Base-by-base conservation (phyloP, 2,113 vertebrate species). In the Brachypodius melanocephalos region DNA sequence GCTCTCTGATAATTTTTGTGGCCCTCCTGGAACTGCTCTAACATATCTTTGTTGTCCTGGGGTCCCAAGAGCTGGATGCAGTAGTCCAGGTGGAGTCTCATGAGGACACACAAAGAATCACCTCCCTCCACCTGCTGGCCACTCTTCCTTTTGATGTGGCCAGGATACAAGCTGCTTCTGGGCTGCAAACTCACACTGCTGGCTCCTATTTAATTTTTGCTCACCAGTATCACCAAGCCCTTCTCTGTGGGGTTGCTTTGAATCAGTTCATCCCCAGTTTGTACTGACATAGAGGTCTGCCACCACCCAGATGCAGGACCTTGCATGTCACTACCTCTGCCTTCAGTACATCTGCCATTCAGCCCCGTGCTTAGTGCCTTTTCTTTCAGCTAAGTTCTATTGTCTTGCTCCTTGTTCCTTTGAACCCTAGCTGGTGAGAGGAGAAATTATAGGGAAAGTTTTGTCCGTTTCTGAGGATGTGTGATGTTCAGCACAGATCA, bases 91-190 rank as follows among this genome's bases (percentile, higher is more conserved):
- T 66, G 20, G 10, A 14, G 17, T 52, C 12, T 89, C 40, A 16
- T 0, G 0, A n/a, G 32, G 17, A 21, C 4, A 3, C 20, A 38
- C 21, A 36, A 15, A 31, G 21, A 82, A 71, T 71, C 13, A 4
- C 25, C 18, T 66, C 8, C 36, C 26, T 73, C 8, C 32, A 1
- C 17, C 22, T 77, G 12, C 43, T 84, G 63, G 7, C 73, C 36
- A 9, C 3, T 8, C 9, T 68, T 73, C 10, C 22, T 57, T 40
- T 52, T 52, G 48, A 22, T 84, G 68, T 24, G 87, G 28, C 43
- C 16, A 45, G 28, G 43, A 22, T 65, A 12, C 5, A 2, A 15
- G 31, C 42, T 9, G 4, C 34, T 89, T 82, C 55, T n/a, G 63
- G 34, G 22, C 40, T 90, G 54, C n/a, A 52, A 6, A 46, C 15